Evolutionary conservation across 2,113 vertebrate species (phyloP).

Genomic region (Centrocercus urophasianus): DNA sequence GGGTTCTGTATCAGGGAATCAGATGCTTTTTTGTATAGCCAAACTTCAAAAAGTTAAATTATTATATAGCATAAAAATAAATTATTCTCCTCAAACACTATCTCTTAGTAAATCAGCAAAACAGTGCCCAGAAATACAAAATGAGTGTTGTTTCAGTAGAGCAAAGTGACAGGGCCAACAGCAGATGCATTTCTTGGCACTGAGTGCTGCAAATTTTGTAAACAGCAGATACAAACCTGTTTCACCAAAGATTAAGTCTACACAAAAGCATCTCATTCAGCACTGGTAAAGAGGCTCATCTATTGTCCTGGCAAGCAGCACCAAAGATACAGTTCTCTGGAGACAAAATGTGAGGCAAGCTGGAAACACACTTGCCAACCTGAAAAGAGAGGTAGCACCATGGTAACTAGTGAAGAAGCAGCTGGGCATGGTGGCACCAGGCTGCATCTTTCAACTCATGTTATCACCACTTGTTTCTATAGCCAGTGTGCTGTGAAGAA

Average conservation of each 20-base stretch:
- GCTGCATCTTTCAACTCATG: constrained; percentile 74
- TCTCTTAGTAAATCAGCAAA: constrained; percentile 50
- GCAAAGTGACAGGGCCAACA: constrained; percentile 74
- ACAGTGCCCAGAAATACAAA: constrained; percentile 64
- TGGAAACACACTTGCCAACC: constrained; percentile 61
- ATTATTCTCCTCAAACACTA: constrained; percentile 20
- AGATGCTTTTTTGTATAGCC: neutral
- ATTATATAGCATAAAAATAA: constrained; percentile 21
- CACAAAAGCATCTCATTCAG: constrained; percentile 62
- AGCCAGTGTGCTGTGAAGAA: constrained; percentile 50
- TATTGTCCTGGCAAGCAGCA: constrained; percentile 69
- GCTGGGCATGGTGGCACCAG: constrained; percentile 74
- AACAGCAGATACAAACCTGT: constrained; percentile 68
- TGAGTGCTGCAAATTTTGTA: constrained; percentile 43
- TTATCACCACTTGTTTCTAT: constrained; percentile 70
- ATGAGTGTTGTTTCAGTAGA: constrained; percentile 62
- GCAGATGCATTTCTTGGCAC: constrained; percentile 77
- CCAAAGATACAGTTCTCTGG: constrained; percentile 66
- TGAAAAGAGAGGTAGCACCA: constrained; percentile 62
- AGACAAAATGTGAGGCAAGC: constrained; percentile 61
- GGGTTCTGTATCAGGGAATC: neutral
- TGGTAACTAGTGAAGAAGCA: constrained; percentile 70
- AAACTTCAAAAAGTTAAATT: constrained; percentile 6
- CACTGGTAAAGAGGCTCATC: constrained; percentile 47
- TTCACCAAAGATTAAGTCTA: constrained; percentile 66